phyloP scores from a whole-genome alignment of 37 sponge, comb jelly and placozoan species.

The Aplysina aerophoba region DNA sequence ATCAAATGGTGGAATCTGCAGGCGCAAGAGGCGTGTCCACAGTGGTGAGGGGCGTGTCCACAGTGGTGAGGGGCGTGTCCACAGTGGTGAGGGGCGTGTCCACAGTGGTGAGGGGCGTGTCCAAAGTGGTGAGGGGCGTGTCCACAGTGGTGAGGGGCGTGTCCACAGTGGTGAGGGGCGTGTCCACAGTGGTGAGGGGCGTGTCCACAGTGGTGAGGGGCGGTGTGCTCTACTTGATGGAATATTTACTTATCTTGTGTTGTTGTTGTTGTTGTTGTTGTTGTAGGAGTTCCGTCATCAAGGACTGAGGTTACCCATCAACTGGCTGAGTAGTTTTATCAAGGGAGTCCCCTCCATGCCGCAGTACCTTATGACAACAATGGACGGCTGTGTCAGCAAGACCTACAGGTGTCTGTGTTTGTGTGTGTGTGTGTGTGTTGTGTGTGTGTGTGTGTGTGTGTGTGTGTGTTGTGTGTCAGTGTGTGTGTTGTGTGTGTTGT shows the following conservation, averaged over 20 bases:
- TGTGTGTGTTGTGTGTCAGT: neutral
- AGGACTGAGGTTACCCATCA: neutral
- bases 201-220: too few species aligned
- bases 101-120: too few species aligned
- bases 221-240: too few species aligned
- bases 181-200: too few species aligned
- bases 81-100: too few species aligned
- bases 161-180: too few species aligned
- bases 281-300: neutral
- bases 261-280: too few species aligned
- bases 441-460: neutral
- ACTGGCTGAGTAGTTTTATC: neutral
- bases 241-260: too few species aligned
- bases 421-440: neutral
- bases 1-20: conserved; percentile 48
- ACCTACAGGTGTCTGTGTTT: neutral
- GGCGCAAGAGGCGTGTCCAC: conserved; percentile 57
- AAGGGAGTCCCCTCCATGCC: neutral
- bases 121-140: conserved; percentile 30
- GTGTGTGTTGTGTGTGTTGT: neutral
- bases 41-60: conserved; percentile 27
- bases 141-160: conserved; percentile 28
- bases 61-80: too few species aligned
- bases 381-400: neutral
- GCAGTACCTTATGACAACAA: neutral